Evolutionary conservation across 2,888 invertebrate genomes (phyloP).

Genomic region (Andrena hattorfiana): DNA sequence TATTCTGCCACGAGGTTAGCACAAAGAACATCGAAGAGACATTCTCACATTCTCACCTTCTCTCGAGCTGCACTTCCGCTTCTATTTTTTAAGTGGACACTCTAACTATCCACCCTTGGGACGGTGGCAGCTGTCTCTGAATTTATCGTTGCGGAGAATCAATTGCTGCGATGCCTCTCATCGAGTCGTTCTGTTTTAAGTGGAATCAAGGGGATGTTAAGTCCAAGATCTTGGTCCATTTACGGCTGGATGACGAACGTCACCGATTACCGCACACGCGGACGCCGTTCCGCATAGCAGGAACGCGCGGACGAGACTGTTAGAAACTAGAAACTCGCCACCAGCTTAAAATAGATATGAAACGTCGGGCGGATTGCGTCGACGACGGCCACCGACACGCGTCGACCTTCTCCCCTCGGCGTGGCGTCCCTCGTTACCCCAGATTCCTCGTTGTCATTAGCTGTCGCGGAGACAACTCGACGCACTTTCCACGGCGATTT

Average conservation of each 20-base stretch:
- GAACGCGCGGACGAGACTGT: slow-evolving; percentile 60
- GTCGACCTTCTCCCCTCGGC: slow-evolving; percentile 52
- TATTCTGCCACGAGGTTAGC: neutral
- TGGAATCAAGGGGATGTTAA: neutral
- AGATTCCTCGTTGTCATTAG: slow-evolving; percentile 41
- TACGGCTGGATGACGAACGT: slow-evolving; percentile 2
- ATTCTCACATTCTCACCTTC: neutral
- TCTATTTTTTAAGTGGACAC: neutral
- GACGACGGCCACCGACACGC: slow-evolving; percentile 34
- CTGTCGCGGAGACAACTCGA: slow-evolving; percentile 22
- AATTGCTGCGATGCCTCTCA: no score
- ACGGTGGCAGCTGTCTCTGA: neutral
- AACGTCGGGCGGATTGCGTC: slow-evolving; percentile 54
- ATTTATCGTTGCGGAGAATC: no score
- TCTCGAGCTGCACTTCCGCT: neutral
- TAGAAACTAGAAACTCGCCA: slow-evolving; percentile 56
- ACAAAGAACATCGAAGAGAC: neutral
- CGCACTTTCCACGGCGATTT: slow-evolving; percentile 8
- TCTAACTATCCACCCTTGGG: neutral
- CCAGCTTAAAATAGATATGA: slow-evolving; percentile 69
- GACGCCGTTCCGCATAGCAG: slow-evolving; percentile 46
- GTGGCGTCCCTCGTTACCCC: slow-evolving; percentile 48
- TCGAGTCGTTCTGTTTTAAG: neutral
- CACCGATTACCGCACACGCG: slow-evolving; percentile 14
- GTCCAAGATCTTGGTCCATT: neutral